Evolutionary conservation across 2,797 vertebrate genomes (phyloP).

Genomic region (Furcifer pardalis): DNA sequence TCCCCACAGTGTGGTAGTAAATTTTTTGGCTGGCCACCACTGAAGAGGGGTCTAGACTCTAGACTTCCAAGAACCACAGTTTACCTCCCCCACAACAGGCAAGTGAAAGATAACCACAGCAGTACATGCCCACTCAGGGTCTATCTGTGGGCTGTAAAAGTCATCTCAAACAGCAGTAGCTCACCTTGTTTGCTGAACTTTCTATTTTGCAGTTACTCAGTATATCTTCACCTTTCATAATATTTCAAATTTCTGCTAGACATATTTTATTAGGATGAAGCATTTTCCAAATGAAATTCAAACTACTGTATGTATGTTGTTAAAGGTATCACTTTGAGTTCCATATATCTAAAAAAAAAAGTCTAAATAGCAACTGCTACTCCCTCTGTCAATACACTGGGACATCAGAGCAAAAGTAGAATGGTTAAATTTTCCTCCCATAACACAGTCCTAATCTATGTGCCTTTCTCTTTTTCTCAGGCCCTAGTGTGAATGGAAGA

Average conservation of each 20-base stretch:
- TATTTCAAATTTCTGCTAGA: background rate
- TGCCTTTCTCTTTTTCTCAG: background rate
- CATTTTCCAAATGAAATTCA: background rate
- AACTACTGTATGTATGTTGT: background rate
- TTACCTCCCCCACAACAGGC: no score
- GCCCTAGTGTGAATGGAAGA: no score
- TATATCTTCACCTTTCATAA: constrained; percentile 24
- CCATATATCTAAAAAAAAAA: background rate
- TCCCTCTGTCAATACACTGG: background rate
- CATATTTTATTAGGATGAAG: background rate
- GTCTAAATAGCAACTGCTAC: background rate
- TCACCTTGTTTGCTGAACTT: constrained; percentile 29
- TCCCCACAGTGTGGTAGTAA: no score
- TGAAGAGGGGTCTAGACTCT: background rate
- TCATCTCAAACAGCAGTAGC: background rate
- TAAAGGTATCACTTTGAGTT: background rate
- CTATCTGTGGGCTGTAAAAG: background rate
- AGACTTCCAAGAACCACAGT: background rate
- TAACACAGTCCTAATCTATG: background rate
- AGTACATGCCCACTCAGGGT: background rate
- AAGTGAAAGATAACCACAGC: no score
- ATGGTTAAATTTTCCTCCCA: background rate
- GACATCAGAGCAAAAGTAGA: background rate
- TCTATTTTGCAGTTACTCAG: background rate
- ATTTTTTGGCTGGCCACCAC: no score